Base-by-base conservation (phyloP, 2,888 invertebrate species). In the Adineta ricciae region DNA sequence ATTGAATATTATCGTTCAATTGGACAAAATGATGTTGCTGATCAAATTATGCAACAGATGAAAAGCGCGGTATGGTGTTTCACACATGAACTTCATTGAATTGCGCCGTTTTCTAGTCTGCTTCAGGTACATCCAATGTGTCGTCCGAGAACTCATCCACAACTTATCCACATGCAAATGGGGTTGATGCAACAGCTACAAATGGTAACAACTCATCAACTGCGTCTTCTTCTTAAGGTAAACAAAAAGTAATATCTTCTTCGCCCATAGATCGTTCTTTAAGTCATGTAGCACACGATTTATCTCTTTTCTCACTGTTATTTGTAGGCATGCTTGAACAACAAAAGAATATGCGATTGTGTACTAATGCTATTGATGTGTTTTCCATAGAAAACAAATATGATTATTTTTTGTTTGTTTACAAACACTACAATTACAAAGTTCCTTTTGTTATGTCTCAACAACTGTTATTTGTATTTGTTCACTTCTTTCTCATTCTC, bases 1-100 rank as follows among this genome's bases (percentile, higher is more conserved):
- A 83, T 86, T 36, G 86, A 86, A 36, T 86, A 86, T 27, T 86
- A 86, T 83, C 36, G 86, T 56, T 52, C 73, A 3, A 49, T 84
- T n/a, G 54, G 54, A 21, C 86, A 84, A 83, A 32, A 84, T 49
- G 86, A 84, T 19, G 73, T 84, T 64, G 86, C 86, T 50, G 84
- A 86, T 14, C 83, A 83, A 32, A 85, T 85, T 27, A 50, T 49
- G 46, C 56, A 85, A 82, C 85, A 85, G 56, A 49, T 83, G 19
- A 56, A 85, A 83, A 8, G 21, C 11, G 52, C 36, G 38, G 46
- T 72, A 49, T 3, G 50, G 9, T 50, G 50, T 50, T 50, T 16
- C 19, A 7, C 14, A 50, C 3, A 14, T 46, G 46, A 46, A 46
- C 46, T 46, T 46, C 11, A 11, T 46, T 19, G 16, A 50, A 50